Base-by-base conservation (phyloP, 2,113 vertebrate species). In the Alectura lathami region DNA sequence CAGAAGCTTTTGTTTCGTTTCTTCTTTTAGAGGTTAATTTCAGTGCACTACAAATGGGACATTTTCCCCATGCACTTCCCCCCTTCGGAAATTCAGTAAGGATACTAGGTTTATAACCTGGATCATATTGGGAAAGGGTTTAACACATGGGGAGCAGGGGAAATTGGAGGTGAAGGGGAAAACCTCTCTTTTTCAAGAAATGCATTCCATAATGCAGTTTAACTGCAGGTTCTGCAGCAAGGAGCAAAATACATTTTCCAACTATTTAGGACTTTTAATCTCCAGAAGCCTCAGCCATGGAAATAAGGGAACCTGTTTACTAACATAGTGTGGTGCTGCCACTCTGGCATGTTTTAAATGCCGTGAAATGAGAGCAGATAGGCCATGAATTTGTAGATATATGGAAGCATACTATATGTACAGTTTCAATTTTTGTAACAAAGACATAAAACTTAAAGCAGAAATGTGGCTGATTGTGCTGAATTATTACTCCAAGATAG, bases 401-500 rank as follows among this genome's bases (percentile, higher is more conserved):
- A 62, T 74, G 62, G 70, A n/a, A 88, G 70, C 67, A 88, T 53
- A 38, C 77, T 78, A 27, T 95, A 92, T 84, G 53, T 94, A 69
- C 90, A 96, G 94, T 97, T 96, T 93, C 50, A 86, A 82, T 98
- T 97, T 95, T 94, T 97, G 96, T 98, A 98, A 98, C 98, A 98
- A 98, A 98, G 98, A 98, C 89, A 91, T 97, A 98, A 98, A 98
- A 98, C 97, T 98, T 98, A 98, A 97, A 98, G 96, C 97, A 97
- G 98, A 98, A 97, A 98, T 97, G 98, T 97, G 97, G 98, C 98
- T 99, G 98, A 99, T 99, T 99, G 98, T 99, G 98, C 98, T 99
- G 98, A 99, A 99, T 99, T 99, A 99, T 99, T 98, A 98, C 98
- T 98, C 98, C 98, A 98, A 98, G 98, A 98, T 98, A 99, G 98